A percentile compares a stretch with the other conserved stretches of the same genome.
phyloP scores from a whole-genome alignment of 2,797 vertebrate genomes.

The Microhierax caerulescens region DNA sequence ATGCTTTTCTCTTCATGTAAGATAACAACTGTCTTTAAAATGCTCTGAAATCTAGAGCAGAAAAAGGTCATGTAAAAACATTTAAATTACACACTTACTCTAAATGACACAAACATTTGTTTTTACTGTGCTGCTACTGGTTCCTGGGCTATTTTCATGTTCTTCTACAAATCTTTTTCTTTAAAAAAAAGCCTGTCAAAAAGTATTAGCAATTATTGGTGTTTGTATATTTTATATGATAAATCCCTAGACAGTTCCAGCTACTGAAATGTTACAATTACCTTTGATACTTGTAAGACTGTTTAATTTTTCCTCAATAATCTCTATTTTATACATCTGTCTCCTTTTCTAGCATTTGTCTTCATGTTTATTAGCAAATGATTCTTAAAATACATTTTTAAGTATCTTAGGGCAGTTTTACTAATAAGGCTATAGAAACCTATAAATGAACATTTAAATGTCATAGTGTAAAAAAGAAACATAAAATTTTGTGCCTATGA shows the following conservation, averaged over 20 bases:
- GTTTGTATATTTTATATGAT: background rate
- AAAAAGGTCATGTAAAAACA: background rate
- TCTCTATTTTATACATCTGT: background rate
- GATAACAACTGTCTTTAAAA: background rate
- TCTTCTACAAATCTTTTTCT: background rate
- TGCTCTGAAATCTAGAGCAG: background rate
- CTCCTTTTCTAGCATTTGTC: background rate
- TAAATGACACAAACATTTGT: background rate
- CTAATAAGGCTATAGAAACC: background rate
- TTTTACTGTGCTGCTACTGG: background rate
- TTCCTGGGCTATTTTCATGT: background rate
- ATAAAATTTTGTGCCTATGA: background rate
- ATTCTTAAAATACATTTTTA: background rate
- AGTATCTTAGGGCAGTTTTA: background rate
- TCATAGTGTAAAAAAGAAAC: background rate
- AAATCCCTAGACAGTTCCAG: background rate
- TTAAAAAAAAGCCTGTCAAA: background rate
- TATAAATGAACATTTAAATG: background rate
- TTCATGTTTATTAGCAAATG: background rate
- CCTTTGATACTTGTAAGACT: background rate
- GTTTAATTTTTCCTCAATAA: background rate
- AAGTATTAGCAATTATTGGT: background rate
- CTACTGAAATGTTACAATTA: background rate
- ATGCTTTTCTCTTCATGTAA: background rate
- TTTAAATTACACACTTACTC: background rate